phyloP scores from a whole-genome alignment of 2,888 invertebrate species.

The Drosophila falleni region DNA sequence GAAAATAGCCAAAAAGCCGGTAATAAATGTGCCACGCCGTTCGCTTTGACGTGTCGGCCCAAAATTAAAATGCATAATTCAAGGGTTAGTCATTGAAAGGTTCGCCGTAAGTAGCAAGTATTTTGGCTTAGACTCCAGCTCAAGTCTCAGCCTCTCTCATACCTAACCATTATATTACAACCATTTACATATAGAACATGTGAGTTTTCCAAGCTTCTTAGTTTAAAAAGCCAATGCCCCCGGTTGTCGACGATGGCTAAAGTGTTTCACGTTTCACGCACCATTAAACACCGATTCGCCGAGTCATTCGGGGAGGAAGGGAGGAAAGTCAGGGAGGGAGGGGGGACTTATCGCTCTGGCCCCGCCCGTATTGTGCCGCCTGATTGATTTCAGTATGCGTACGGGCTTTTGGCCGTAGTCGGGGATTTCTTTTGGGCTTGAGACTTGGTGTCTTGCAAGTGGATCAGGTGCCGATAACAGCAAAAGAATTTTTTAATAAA shows the following conservation, averaged over 20 bases:
- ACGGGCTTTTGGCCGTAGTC: constrained; percentile 8
- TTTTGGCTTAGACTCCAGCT: constrained; percentile 1
- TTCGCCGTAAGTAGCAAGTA: constrained; percentile 1
- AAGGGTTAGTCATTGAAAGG: constrained; percentile 45
- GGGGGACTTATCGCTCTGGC: constrained; percentile 41
- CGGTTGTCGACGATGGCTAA: constrained; percentile 58
- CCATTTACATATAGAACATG: constrained; percentile 59
- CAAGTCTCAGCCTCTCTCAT: not conserved
- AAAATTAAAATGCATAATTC: constrained; percentile 79
- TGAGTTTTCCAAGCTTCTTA: constrained; percentile 49
- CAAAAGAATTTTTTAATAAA: constrained; percentile 69
- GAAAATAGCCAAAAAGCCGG: constrained; percentile 62
- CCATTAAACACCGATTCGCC: constrained; percentile 76
- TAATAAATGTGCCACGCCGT: constrained; percentile 71
- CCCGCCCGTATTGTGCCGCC: constrained; percentile 72
- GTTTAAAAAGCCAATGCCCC: constrained; percentile 42
- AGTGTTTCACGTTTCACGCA: constrained; percentile 79
- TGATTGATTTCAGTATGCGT: constrained; percentile 76
- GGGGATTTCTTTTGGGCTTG: constrained; percentile 5
- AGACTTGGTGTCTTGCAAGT: not conserved
- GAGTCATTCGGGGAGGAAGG: constrained; percentile 63
- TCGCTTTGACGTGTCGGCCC: constrained; percentile 63
- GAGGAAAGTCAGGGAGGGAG: not conserved
- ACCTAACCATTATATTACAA: constrained; percentile 14
- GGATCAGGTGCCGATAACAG: constrained; percentile 51